Evolutionary conservation across 1,140 invertebrate genomes (phyloP).

Genomic region (Venustaconcha ellipsiformis): DNA sequence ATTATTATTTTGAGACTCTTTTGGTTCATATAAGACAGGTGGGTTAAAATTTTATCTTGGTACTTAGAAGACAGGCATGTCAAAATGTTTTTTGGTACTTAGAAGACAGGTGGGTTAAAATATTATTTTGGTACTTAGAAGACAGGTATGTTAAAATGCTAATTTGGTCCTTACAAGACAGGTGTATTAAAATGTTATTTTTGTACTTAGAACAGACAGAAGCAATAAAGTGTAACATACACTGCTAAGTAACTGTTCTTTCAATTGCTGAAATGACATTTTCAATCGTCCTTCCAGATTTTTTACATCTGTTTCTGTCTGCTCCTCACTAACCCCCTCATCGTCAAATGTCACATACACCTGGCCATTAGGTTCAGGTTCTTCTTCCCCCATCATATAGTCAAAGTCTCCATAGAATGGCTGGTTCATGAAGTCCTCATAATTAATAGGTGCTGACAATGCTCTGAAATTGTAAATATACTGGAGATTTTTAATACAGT

Average conservation of each 20-base stretch:
- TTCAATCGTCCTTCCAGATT: conserved; percentile 64
- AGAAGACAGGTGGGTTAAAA: no score
- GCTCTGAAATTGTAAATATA: conserved; percentile 39
- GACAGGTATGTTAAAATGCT: no score
- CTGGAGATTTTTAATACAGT: no score
- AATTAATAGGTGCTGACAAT: conserved; percentile 62
- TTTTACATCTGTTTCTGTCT: conserved; percentile 64
- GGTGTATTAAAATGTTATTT: not conserved
- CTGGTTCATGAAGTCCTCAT: conserved; percentile 58
- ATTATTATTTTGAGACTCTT: no score
- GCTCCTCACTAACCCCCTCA: conserved; percentile 58
- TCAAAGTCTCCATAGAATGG: conserved; percentile 57
- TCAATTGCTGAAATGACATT: conserved; percentile 65
- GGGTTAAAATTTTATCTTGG: no score
- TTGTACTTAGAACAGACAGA: conserved; percentile 33
- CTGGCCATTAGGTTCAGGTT: conserved; percentile 51
- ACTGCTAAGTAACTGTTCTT: conserved; percentile 59
- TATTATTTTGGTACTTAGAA: no score
- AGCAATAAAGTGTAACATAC: conserved; percentile 46
- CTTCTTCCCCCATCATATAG: conserved; percentile 55
- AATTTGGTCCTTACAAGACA: no score
- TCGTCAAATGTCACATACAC: conserved; percentile 62
- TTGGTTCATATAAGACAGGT: no score
- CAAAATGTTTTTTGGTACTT: no score
- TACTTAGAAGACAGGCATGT: no score